phyloP scores from a whole-genome alignment of 2,797 vertebrate species.

The Rhynchotus rufescens region DNA sequence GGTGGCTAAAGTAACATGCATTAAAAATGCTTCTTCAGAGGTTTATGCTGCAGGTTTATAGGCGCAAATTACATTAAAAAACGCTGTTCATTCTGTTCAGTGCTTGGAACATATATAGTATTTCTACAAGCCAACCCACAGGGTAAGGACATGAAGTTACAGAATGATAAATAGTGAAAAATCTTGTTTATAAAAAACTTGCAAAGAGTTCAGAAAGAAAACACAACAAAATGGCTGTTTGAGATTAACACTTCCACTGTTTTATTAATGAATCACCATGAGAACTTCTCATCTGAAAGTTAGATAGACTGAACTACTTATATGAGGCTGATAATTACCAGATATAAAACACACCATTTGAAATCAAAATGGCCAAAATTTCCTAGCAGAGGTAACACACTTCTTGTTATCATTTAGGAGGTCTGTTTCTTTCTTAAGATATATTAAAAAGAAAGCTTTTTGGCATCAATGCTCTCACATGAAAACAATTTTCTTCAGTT shows the following conservation, averaged over 20 bases:
- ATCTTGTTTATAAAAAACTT: background rate
- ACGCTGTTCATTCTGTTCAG: background rate
- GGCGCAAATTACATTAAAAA: background rate
- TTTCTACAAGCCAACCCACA: background rate
- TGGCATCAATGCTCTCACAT: background rate
- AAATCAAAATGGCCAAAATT: background rate
- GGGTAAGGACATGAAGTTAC: background rate
- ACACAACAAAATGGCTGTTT: slow-evolving; percentile 51
- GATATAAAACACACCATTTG: background rate
- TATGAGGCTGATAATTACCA: slow-evolving; percentile 5
- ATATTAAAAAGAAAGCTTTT: background rate
- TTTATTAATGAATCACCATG: slow-evolving; percentile 45
- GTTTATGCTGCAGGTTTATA: background rate
- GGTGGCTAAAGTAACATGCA: background rate
- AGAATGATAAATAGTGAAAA: background rate
- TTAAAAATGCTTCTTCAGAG: background rate
- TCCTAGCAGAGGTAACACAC: background rate
- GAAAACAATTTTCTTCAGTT: background rate
- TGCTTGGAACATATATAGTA: background rate
- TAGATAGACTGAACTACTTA: slow-evolving; percentile 8
- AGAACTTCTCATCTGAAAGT: slow-evolving; percentile 16
- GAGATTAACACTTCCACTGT: slow-evolving; percentile 14
- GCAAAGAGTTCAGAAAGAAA: slow-evolving; percentile 35
- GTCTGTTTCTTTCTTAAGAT: slow-evolving; percentile 9
- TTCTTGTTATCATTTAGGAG: background rate